Base-by-base conservation (phyloP, 2,888 invertebrate species). In the Xylota segnis region DNA sequence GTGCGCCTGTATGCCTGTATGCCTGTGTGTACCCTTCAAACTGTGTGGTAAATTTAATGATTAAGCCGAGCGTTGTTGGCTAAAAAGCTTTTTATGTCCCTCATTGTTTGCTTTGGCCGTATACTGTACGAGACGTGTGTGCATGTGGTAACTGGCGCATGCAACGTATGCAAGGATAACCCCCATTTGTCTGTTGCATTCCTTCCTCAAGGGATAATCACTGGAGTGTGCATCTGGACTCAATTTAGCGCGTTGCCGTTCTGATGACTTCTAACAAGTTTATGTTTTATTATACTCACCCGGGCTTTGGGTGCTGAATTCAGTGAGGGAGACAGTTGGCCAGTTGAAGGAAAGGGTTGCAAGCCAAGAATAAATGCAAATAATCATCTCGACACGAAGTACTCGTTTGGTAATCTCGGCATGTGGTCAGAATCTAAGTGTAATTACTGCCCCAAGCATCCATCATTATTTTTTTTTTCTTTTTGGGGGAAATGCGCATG, bases 351-450 rank as follows among this genome's bases (percentile, higher is more conserved):
- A 45, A 76, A 75, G 81, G 74, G 65, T 68, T 59, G 34, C 14
- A 18, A 23, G 23, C 23, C 23, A 40, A 43, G 59, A 45, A 37
- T 18, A 32, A 82, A 76, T 82, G 82, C 76, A 76, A 76, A 75
- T 66, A 78, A 37, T 61, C 59, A 83, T 34, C 58, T 47, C 10
- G 43, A 23, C 58, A 54, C 10, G 43, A 23, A 63, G 61, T 68
- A 68, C 54, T 58, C 27, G 45, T 52, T 54, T 56, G 47, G 29
- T 72, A 91, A 91, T 92, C 90, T 89, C 90, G 89, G 91, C 91
- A 91, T 91, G 92, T 91, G 91, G 92, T 91, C 91, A 91, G 90
- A 89, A 90, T 90, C 90, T 91, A 90, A 91, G 91, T 91, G 90
- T 91, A 92, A 91, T 91, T 92, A 91, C 90, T 90, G 91, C 91